Conservation (phyloP, 2,113 vertebrate species). For the Poeciliopsis turrubarensis region DNA sequence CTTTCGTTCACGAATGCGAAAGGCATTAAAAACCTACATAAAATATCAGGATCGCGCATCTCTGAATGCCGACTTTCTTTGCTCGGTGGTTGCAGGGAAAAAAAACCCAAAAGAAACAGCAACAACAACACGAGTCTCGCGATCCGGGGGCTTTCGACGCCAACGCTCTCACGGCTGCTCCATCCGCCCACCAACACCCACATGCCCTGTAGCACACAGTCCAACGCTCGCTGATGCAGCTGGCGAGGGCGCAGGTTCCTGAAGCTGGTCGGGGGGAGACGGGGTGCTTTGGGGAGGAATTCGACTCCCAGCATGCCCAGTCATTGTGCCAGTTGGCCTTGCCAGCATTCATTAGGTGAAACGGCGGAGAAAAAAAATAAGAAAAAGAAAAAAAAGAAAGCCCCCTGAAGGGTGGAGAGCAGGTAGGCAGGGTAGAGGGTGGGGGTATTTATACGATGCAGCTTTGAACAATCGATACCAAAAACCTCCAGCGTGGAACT, state of each 20-base stretch:
- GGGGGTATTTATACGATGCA: conserved; percentile 51
- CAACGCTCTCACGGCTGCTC: conserved; percentile 35
- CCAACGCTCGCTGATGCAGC: conserved; percentile 36
- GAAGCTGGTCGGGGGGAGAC: conserved; percentile 21
- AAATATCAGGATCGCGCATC: conserved; percentile 3
- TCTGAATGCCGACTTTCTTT: conserved; percentile 35
- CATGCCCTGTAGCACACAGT: conserved; percentile 51
- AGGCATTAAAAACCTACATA: not conserved
- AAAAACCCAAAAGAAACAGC: not conserved
- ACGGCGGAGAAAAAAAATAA: conserved; percentile 29
- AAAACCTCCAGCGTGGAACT: conserved; percentile 74
- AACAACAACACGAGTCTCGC: conserved; percentile 4
- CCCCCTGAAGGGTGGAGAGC: conserved; percentile 47
- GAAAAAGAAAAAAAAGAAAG: not conserved
- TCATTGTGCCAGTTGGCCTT: conserved; percentile 54
- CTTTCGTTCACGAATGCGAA: not conserved
- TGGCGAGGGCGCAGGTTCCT: conserved; percentile 47
- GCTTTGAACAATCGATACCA: conserved; percentile 74
- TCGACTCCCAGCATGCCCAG: conserved; percentile 51
- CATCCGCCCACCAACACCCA: conserved; percentile 54
- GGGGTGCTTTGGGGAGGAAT: conserved; percentile 12
- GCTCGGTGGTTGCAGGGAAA: conserved; percentile 24
- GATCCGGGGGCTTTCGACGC: conserved; percentile 40
- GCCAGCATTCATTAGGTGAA: conserved; percentile 67
- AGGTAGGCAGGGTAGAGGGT: too few species aligned